phyloP scores from a whole-genome alignment of 2,888 invertebrate species.

The Acheta domesticus region DNA sequence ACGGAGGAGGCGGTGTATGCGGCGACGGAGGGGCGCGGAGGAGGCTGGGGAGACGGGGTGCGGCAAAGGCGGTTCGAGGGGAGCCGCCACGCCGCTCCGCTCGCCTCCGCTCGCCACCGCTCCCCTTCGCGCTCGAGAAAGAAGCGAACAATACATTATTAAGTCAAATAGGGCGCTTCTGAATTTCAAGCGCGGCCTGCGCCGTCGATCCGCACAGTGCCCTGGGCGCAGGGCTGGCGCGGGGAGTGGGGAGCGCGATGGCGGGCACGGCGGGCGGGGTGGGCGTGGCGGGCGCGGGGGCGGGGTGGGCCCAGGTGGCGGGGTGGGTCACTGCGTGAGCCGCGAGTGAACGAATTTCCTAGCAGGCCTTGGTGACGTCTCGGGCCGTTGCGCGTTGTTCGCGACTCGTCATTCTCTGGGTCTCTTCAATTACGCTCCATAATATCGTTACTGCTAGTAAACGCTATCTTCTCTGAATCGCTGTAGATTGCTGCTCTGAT shows the following conservation, averaged over 20 bases:
- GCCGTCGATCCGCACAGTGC: neutral
- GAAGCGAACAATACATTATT: slow-evolving; percentile 18
- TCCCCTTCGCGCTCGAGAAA: neutral
- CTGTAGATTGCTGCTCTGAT: too few relatives aligned
- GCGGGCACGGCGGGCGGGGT: neutral
- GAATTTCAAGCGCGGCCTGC: neutral
- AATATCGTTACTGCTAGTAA: too few relatives aligned
- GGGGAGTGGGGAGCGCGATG: neutral
- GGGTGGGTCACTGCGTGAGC: too few relatives aligned
- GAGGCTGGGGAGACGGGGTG: neutral
- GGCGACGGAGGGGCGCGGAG: neutral
- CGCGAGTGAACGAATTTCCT: too few relatives aligned
- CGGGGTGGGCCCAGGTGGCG: neutral
- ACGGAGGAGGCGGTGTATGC: too few relatives aligned
- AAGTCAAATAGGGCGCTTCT: slow-evolving; percentile 10
- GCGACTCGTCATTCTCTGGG: too few relatives aligned
- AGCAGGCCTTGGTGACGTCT: too few relatives aligned
- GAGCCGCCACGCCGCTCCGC: neutral
- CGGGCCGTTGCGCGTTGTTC: too few relatives aligned
- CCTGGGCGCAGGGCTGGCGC: neutral
- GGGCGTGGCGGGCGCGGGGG: neutral
- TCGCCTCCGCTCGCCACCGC: too few relatives aligned
- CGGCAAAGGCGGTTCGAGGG: neutral
- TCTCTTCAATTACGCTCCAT: too few relatives aligned
- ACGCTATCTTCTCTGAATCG: too few relatives aligned